Evolutionary conservation across 2,888 invertebrate genomes (phyloP).

Genomic region (Alcis repandata): DNA sequence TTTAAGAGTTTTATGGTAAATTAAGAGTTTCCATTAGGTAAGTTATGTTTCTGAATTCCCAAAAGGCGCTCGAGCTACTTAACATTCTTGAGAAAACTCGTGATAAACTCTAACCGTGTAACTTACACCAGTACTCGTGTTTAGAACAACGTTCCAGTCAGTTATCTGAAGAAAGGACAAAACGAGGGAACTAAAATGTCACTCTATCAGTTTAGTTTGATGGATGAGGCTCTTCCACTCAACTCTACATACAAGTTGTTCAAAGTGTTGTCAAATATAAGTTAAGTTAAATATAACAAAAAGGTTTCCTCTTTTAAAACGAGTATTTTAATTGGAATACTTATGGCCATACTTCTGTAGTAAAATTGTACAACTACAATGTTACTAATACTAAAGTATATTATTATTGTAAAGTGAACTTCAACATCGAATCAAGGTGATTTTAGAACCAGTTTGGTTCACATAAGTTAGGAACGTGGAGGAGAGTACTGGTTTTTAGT

Average conservation of each 20-base stretch:
- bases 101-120: neutral
- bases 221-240: too few relatives aligned
- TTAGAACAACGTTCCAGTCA: too few relatives aligned
- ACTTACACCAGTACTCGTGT: too few relatives aligned
- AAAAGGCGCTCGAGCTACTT: conserved; percentile 13
- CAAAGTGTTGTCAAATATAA: too few relatives aligned
- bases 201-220: neutral
- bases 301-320: neutral
- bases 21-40: conserved; percentile 11
- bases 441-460: conserved; percentile 6
- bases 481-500: neutral
- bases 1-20: conserved; percentile 13
- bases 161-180: too few relatives aligned
- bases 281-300: too few relatives aligned
- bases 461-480: neutral
- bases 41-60: conserved; percentile 3
- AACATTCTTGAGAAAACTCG: conserved; percentile 13
- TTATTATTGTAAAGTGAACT: too few relatives aligned
- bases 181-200: neutral
- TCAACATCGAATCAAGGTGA: neutral
- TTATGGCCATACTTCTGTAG: neutral
- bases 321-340: conserved; percentile 11
- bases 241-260: too few relatives aligned
- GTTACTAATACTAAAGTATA: too few relatives aligned
- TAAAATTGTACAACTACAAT: too few relatives aligned